Conservation (phyloP, 2,797 vertebrate species). For the Argentina silus region DNA sequence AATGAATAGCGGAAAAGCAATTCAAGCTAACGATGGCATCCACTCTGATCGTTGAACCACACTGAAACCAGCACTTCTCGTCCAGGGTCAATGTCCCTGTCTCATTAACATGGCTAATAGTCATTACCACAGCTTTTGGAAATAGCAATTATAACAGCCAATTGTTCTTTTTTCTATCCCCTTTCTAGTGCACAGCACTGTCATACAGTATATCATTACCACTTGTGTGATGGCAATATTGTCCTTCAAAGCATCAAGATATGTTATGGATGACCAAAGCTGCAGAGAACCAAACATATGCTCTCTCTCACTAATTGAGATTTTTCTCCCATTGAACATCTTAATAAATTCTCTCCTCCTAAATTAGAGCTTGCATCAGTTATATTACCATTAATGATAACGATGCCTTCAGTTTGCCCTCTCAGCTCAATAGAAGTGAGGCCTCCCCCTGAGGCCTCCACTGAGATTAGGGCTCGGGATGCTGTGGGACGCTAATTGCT, state of each 20-base stretch:
- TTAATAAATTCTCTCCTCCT: not conserved
- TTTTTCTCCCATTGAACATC: not conserved
- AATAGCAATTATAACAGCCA: constrained; percentile 33
- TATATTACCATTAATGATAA: constrained; percentile 26
- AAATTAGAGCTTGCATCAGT: not conserved
- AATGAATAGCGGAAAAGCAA: constrained; percentile 18
- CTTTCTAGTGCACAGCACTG: constrained; percentile 1
- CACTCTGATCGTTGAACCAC: constrained; percentile 24
- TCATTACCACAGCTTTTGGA: constrained; percentile 27
- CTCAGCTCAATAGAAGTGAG: constrained; percentile 23
- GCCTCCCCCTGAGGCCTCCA: constrained; percentile 22
- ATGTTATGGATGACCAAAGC: constrained; percentile 26
- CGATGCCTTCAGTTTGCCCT: constrained; percentile 20
- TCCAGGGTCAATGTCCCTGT: constrained; percentile 24
- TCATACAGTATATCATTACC: constrained; percentile 21
- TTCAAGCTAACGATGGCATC: constrained; percentile 1
- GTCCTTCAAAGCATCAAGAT: constrained; percentile 25
- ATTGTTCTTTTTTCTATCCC: constrained; percentile 11
- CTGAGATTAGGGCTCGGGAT: constrained; percentile 16
- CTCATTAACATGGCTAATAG: constrained; percentile 42
- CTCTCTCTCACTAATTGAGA: constrained; percentile 3
- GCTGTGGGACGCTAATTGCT: constrained; percentile 40
- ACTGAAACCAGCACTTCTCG: constrained; percentile 26
- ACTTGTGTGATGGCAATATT: constrained; percentile 13
- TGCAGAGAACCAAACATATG: not conserved